phyloP scores from a whole-genome alignment of 2,113 vertebrate genomes.

The Asarcornis scutulata region DNA sequence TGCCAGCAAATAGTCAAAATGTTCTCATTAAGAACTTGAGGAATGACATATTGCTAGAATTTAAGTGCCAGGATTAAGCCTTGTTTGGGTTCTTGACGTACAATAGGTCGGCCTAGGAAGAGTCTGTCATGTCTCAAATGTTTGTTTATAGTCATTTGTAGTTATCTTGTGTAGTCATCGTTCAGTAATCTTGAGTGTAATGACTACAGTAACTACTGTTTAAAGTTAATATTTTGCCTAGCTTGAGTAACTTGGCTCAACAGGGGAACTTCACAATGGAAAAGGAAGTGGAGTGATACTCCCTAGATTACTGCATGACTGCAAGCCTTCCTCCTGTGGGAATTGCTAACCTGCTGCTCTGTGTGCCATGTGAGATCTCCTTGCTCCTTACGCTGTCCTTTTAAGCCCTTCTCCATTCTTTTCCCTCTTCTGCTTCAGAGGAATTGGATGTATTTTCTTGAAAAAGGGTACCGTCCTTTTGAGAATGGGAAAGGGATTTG shows the following conservation, averaged over 20 bases:
- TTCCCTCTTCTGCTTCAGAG: neutral
- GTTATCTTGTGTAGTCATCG: slow-evolving; percentile 43
- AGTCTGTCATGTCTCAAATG: neutral
- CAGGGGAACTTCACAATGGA: neutral
- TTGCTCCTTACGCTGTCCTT: neutral
- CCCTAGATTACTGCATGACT: neutral
- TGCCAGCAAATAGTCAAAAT: slow-evolving; percentile 32
- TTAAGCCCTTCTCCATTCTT: neutral
- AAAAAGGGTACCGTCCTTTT: neutral
- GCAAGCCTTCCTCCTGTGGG: neutral
- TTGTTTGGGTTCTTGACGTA: slow-evolving; percentile 1
- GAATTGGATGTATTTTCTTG: neutral
- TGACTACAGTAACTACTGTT: slow-evolving; percentile 17
- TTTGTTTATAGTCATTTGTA: slow-evolving; percentile 32
- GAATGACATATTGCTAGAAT: slow-evolving; percentile 10
- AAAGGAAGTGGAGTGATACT: neutral
- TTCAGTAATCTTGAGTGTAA: slow-evolving; percentile 4
- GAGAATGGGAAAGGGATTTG: neutral
- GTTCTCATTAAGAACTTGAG: slow-evolving; percentile 5
- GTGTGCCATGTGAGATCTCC: neutral
- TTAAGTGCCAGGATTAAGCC: neutral
- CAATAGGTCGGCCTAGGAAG: slow-evolving; percentile 8
- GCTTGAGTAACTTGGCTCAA: neutral
- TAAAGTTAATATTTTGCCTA: slow-evolving; percentile 16
- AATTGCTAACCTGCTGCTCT: neutral